phyloP scores from a whole-genome alignment of 1,140 invertebrate genomes.

The Euwallacea fornicatus region DNA sequence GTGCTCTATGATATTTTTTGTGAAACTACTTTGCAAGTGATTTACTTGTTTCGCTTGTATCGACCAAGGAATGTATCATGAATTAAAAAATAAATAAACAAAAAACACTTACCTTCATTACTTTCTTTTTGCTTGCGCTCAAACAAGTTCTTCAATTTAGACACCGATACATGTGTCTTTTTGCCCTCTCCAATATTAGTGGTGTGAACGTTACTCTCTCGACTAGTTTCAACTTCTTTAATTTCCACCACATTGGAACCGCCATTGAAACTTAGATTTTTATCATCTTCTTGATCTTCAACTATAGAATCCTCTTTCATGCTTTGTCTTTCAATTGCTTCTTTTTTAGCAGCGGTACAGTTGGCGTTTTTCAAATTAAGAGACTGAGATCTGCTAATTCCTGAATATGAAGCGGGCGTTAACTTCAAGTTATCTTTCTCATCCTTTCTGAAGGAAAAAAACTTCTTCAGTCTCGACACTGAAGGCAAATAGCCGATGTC shows the following conservation, averaged over 20 bases:
- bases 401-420: slow-evolving; percentile 12
- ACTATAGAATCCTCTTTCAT: not conserved
- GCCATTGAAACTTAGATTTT: too few relatives aligned
- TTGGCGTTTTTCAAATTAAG: slow-evolving; percentile 9
- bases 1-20: too few relatives aligned
- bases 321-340: not conserved
- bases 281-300: not conserved
- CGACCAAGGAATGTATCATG: too few relatives aligned
- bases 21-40: too few relatives aligned
- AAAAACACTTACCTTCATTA: slow-evolving; percentile 23
- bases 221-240: too few relatives aligned
- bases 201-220: too few relatives aligned
- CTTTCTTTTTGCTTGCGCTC: slow-evolving; percentile 21
- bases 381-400: slow-evolving; percentile 12
- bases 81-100: too few relatives aligned
- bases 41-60: too few relatives aligned
- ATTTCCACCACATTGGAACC: too few relatives aligned
- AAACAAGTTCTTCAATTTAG: slow-evolving; percentile 29
- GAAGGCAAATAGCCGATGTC: slow-evolving; percentile 5
- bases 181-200: slow-evolving; percentile 19
- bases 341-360: not conserved
- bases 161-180: slow-evolving; percentile 26
- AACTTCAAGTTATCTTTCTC: not conserved
- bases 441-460: slow-evolving; percentile 30
- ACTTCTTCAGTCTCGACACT: slow-evolving; percentile 25